Conservation (phyloP, 1,140 invertebrate genomes). For the Parapsyche elsis region DNA sequence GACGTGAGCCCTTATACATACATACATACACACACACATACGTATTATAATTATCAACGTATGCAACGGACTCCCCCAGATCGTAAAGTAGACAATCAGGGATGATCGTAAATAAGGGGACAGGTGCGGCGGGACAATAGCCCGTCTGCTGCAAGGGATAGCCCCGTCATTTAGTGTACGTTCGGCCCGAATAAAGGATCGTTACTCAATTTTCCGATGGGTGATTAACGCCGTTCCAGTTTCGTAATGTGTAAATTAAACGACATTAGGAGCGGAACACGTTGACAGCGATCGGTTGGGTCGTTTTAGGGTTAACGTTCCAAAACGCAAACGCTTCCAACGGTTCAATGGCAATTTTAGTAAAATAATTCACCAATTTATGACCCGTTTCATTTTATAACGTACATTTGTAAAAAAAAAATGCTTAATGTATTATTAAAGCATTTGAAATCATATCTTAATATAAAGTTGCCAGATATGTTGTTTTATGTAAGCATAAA, state of each 20-base stretch:
- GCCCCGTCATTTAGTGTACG: constrained; percentile 51
- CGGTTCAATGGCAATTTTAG: no score
- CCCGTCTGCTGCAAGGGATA: constrained; percentile 39
- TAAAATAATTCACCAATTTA: no score
- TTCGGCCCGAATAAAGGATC: constrained; percentile 35
- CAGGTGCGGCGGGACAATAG: constrained; percentile 47
- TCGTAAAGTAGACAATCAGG: constrained; percentile 48
- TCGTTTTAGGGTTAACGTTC: no score
- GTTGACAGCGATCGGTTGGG: no score
- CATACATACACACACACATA: background rate
- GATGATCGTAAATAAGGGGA: constrained; percentile 54
- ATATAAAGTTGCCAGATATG: no score
- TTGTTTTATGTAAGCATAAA: no score
- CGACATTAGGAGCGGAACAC: background rate
- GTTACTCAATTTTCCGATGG: constrained; percentile 32
- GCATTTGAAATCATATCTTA: no score
- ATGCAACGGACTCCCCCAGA: constrained; percentile 9
- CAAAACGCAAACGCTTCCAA: no score
- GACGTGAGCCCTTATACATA: background rate
- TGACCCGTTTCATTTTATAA: no score
- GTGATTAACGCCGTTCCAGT: constrained; percentile 23
- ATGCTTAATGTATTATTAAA: no score
- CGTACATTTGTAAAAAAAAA: no score
- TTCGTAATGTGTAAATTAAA: background rate
- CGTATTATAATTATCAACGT: constrained; percentile 4